Evolutionary conservation across 2,797 vertebrate genomes (phyloP).

Genomic region (Gallinago solitaria): DNA sequence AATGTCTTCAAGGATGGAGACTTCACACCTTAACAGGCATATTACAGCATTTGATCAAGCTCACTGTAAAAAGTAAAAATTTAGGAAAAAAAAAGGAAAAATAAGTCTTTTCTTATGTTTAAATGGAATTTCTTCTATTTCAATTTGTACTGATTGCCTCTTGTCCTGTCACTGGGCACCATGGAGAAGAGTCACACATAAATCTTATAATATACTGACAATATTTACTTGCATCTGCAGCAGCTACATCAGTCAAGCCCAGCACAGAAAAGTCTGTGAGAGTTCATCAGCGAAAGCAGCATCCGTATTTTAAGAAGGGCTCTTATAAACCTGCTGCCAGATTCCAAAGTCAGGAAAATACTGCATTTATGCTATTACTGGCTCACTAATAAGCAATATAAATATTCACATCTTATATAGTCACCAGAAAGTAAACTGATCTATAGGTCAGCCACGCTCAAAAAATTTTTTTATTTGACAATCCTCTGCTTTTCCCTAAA

Average conservation of each 20-base stretch:
- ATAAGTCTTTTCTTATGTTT: background rate
- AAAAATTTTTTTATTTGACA: background rate
- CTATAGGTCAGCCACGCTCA: background rate
- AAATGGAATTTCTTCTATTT: background rate
- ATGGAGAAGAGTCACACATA: fast-evolving
- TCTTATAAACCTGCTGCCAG: background rate
- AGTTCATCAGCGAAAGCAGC: background rate
- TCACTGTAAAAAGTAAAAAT: no score
- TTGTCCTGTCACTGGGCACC: background rate
- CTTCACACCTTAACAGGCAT: background rate
- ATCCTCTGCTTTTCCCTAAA: background rate
- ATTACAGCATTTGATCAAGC: background rate
- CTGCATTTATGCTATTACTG: background rate
- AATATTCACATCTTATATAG: background rate
- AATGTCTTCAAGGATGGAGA: background rate
- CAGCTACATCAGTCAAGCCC: background rate
- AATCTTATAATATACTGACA: background rate
- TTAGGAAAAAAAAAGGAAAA: background rate
- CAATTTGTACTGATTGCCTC: background rate
- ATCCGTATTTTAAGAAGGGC: background rate
- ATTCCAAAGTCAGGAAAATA: background rate
- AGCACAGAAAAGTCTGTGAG: background rate
- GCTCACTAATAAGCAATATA: background rate
- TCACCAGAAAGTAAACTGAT: background rate
- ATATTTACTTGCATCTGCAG: fast-evolving